Evolutionary conservation across 1,140 invertebrate species (phyloP).

Genomic region (Antheraea mylitta): DNA sequence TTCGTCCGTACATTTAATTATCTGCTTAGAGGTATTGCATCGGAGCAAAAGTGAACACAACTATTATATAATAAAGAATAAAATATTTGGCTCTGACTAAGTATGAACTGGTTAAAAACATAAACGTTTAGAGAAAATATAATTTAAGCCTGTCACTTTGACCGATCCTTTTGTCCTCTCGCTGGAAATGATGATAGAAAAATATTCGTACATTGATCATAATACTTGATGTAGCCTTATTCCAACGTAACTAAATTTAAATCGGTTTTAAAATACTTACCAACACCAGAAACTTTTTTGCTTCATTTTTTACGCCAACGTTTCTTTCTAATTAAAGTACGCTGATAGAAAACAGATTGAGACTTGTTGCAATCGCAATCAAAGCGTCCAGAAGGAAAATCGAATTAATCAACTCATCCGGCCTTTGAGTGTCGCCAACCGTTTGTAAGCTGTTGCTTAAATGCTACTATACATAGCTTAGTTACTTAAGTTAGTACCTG

Average conservation of each 20-base stretch:
- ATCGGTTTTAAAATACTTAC: neutral
- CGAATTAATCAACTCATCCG: conserved; percentile 58
- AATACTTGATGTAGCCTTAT: too few species aligned
- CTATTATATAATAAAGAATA: too few species aligned
- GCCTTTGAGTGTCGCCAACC: conserved; percentile 56
- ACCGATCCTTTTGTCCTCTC: neutral
- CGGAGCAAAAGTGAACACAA: too few species aligned
- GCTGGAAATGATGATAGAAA: neutral
- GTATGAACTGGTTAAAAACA: too few species aligned
- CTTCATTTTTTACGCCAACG: conserved; percentile 4
- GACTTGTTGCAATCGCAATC: conserved; percentile 54
- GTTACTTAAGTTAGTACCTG: neutral
- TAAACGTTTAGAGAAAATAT: too few species aligned
- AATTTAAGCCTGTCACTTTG: neutral
- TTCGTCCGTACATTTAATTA: too few species aligned
- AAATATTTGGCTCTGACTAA: neutral
- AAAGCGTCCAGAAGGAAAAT: conserved; percentile 52
- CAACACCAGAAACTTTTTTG: neutral
- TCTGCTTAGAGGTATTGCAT: too few species aligned
- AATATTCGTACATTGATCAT: too few species aligned
- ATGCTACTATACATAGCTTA: conserved; percentile 12
- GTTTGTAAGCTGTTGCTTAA: conserved; percentile 42
- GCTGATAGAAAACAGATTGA: conserved; percentile 33
- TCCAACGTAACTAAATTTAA: neutral
- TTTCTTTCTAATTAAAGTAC: conserved; percentile 18